Percentiles rank a stretch among this genome's conserved stretches.
Evolutionary conservation across 1,140 invertebrate genomes (phyloP).

Genomic region (Habropoda laboriosa): DNA sequence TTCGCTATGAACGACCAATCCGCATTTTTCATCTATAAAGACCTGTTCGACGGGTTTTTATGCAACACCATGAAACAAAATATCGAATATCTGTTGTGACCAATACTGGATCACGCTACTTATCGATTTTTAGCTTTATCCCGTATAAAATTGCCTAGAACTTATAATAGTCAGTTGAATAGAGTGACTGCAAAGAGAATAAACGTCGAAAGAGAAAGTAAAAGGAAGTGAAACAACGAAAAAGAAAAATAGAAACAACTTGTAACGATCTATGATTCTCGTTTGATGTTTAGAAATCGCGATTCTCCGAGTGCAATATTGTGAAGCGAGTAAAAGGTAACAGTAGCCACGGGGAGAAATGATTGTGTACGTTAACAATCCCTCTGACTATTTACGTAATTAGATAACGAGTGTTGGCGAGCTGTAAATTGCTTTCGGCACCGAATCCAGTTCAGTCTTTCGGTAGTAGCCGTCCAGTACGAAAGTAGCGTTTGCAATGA

Average conservation of each 20-base stretch:
- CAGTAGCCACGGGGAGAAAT: neutral
- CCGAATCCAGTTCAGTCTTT: slow-evolving; percentile 29
- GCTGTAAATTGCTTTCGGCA: neutral
- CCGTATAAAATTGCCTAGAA: neutral
- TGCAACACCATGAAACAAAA: neutral
- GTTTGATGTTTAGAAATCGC: neutral
- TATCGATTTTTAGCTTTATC: neutral
- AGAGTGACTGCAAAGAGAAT: neutral
- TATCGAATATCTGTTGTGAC: neutral
- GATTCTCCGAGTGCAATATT: too few species aligned
- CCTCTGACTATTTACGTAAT: neutral
- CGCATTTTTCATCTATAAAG: neutral
- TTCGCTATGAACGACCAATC: neutral
- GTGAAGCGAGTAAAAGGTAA: neutral
- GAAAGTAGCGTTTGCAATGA: slow-evolving; percentile 29
- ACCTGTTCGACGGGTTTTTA: neutral
- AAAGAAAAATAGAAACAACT: neutral
- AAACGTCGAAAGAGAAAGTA: slow-evolving; percentile 36
- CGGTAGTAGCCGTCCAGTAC: neutral
- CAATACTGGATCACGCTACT: neutral
- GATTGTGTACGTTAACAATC: slow-evolving; percentile 2
- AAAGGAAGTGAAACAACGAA: neutral
- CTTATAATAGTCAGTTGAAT: neutral
- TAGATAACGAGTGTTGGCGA: slow-evolving; percentile 16
- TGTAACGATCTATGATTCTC: slow-evolving; percentile 1